phyloP scores from a whole-genome alignment of 2,797 vertebrate species.

The Podarcis lilfordi region DNA sequence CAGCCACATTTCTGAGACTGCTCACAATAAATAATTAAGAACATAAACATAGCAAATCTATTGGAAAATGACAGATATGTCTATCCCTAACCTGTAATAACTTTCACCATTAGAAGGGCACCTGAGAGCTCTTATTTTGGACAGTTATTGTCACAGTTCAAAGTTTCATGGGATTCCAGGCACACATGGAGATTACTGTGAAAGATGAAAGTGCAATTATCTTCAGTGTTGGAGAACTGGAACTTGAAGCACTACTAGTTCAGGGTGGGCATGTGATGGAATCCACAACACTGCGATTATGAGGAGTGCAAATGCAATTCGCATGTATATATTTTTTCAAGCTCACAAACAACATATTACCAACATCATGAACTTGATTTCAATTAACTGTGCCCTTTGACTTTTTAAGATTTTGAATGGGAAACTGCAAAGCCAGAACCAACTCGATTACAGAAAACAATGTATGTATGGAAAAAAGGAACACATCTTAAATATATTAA shows the following conservation, averaged over 20 bases:
- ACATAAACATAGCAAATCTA: too few species aligned
- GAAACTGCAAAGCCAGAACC: conserved; percentile 59
- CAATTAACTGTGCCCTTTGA: conserved; percentile 46
- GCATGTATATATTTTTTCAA: not conserved
- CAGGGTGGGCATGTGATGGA: not conserved
- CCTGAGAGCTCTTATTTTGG: not conserved
- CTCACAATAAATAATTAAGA: too few species aligned
- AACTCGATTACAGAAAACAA: conserved; percentile 57
- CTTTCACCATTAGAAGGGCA: not conserved
- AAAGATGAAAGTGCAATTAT: not conserved
- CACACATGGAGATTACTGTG: not conserved
- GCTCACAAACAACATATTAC: not conserved
- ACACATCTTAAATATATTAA: conserved; percentile 9
- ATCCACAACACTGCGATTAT: not conserved
- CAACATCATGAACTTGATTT: not conserved
- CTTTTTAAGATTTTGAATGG: conserved; percentile 77
- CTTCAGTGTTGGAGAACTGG: not conserved
- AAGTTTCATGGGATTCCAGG: not conserved
- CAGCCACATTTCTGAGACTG: too few species aligned
- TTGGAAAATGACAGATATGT: too few species aligned
- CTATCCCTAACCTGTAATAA: too few species aligned
- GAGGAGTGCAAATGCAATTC: not conserved
- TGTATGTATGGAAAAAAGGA: conserved; percentile 63
- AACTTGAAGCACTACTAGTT: not conserved
- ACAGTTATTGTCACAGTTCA: not conserved